Conservation (phyloP, 2,797 vertebrate species). For the Amblyraja radiata region DNA sequence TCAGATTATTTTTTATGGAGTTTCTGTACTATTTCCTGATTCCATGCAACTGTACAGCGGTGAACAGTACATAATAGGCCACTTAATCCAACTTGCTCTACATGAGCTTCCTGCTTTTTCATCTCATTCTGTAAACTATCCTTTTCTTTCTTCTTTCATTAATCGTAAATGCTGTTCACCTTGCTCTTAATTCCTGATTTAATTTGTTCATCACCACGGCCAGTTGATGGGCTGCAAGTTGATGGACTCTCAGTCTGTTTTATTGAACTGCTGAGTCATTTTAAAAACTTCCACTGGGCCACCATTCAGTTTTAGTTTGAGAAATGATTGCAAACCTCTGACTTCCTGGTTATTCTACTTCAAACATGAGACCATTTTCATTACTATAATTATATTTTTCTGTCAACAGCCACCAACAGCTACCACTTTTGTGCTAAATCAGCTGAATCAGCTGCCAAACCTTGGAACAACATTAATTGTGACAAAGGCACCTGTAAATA, state of each 20-base stretch:
- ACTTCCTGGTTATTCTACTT: background rate
- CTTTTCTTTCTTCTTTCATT: background rate
- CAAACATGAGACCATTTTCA: background rate
- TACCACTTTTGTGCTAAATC: conserved; percentile 97
- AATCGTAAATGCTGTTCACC: background rate
- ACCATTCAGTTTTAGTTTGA: background rate
- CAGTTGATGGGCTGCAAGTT: background rate
- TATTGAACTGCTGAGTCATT: background rate
- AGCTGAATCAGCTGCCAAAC: conserved; percentile 94
- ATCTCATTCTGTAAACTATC: background rate
- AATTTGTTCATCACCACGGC: background rate
- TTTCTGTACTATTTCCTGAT: background rate
- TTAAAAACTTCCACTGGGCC: background rate
- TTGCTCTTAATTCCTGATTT: background rate
- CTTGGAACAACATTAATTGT: conserved; percentile 78
- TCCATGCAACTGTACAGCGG: background rate
- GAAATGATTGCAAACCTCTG: background rate
- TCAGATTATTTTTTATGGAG: background rate
- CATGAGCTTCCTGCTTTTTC: background rate
- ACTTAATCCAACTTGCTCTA: background rate
- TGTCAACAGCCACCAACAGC: conserved; percentile 91
- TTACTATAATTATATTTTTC: conserved; percentile 41
- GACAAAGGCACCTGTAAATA: conserved; percentile 79
- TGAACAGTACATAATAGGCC: background rate
- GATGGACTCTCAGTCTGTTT: background rate